phyloP scores from a whole-genome alignment of 2,797 vertebrate genomes.

The Hippocampus kuda region DNA sequence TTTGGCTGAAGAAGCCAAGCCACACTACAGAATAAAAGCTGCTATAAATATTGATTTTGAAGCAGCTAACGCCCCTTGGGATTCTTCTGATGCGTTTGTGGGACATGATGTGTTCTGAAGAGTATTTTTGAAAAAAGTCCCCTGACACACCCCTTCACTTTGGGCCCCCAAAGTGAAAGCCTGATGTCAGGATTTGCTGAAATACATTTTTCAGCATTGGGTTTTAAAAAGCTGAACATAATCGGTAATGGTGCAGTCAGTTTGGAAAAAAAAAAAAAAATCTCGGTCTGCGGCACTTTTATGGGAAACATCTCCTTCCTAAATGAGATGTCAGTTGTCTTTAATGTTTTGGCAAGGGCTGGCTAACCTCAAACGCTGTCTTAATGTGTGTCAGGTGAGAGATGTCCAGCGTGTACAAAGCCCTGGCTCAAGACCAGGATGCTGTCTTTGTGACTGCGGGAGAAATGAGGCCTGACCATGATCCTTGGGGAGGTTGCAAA shows the following conservation, averaged over 20 bases:
- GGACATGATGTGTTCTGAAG: neutral
- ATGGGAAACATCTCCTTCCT: slow-evolving; percentile 20
- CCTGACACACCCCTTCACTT: neutral
- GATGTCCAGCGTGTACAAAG: slow-evolving; percentile 21
- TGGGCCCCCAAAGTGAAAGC: neutral
- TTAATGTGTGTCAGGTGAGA: slow-evolving; percentile 38
- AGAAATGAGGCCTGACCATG: slow-evolving; percentile 52
- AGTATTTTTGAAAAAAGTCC: neutral
- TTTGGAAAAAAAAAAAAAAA: neutral
- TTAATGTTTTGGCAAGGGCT: slow-evolving; percentile 18
- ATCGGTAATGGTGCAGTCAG: neutral
- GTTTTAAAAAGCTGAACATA: slow-evolving; percentile 16
- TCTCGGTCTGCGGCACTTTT: neutral
- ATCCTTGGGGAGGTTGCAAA: slow-evolving; percentile 46
- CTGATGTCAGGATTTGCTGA: neutral
- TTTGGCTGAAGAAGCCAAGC: slow-evolving; percentile 27
- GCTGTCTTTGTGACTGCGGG: slow-evolving; percentile 52
- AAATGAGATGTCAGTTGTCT: slow-evolving; percentile 32
- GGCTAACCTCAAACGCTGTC: slow-evolving; percentile 25
- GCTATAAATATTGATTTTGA: slow-evolving; percentile 1
- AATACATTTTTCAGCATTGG: neutral
- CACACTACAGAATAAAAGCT: neutral
- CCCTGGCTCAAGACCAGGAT: slow-evolving; percentile 39
- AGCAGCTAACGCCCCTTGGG: neutral
- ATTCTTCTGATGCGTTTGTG: neutral